These are phyloP conservation scores for Pilophorus perplexus DNA, from an alignment of 2,888 invertebrate species.

Conservation along the genomic window DNA sequence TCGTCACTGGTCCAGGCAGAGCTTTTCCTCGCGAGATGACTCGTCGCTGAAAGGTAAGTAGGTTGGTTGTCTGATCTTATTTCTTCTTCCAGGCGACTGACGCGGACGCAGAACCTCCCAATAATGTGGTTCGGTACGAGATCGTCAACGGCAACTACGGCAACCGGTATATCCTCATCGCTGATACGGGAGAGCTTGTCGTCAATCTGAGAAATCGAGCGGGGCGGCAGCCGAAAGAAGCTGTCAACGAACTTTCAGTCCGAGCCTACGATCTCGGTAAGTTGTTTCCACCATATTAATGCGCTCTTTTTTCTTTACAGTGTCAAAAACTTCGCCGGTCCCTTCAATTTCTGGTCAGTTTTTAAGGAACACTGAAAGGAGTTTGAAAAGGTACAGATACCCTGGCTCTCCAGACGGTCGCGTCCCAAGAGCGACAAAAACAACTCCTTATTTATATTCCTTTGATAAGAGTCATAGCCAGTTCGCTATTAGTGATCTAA, in stretches of 20 bases:
- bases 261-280: slow-evolving; percentile 77
- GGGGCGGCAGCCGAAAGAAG: slow-evolving; percentile 44
- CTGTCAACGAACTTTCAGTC: slow-evolving; percentile 61
- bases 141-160: slow-evolving; percentile 73
- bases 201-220: slow-evolving; percentile 41
- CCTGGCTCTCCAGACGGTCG: too few relatives aligned
- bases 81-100: slow-evolving; percentile 66
- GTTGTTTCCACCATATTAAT: slow-evolving; percentile 31
- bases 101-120: slow-evolving; percentile 77
- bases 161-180: slow-evolving; percentile 71
- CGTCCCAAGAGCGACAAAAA: too few relatives aligned
- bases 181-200: slow-evolving; percentile 57
- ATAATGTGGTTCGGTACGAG: slow-evolving; percentile 82
- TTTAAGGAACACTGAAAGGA: too few relatives aligned
- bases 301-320: background rate
- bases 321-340: background rate
- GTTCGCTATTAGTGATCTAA: too few relatives aligned
- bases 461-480: too few relatives aligned
- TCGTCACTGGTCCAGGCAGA: too few relatives aligned
- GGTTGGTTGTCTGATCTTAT: too few relatives aligned
- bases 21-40: too few relatives aligned
- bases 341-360: background rate
- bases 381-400: too few relatives aligned
- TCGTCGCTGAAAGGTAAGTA: too few relatives aligned
- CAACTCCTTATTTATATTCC: too few relatives aligned